These are phyloP conservation scores for Nesometra sesokonis DNA, from an alignment of 35 echinoderm and acorn worm species.

Conservation along the genomic window DNA sequence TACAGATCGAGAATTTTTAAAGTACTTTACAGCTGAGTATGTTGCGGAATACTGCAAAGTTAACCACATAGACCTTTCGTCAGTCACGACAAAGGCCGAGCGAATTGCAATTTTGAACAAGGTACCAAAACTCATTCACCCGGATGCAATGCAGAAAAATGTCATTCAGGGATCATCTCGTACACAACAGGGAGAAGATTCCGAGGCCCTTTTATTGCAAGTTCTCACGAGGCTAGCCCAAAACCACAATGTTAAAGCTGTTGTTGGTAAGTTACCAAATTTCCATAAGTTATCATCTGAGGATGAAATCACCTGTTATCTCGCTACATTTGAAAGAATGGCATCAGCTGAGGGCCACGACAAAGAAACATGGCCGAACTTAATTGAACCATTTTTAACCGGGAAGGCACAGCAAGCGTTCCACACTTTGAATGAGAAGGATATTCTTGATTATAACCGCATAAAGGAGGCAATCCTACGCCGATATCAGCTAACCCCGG, in stretches of 20 bases:
- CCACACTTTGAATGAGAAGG: constrained; percentile 3
- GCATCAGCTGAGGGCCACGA: no score
- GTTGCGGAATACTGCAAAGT: constrained; percentile 2
- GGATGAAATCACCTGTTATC: constrained; percentile 12
- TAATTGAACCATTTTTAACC: constrained; percentile 13
- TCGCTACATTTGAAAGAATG: constrained; percentile 11
- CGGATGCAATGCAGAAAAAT: background rate
- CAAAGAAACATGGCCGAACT: background rate
- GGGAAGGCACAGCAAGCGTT: constrained; percentile 25
- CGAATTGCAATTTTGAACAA: background rate
- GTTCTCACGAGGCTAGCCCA: background rate
- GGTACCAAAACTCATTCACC: background rate
- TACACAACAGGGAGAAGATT: background rate
- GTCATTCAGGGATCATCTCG: background rate
- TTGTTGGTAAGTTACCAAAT: background rate
- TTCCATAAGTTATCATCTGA: background rate
- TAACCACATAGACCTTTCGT: constrained; percentile 14
- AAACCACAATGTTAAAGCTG: background rate
- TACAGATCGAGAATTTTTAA: constrained; percentile 5
- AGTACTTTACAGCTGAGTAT: background rate
- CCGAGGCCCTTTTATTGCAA: constrained; percentile 1
- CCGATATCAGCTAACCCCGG: constrained; percentile 6
- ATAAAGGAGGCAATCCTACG: constrained; percentile 11
- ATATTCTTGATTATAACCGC: constrained; percentile 3
- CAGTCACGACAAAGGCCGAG: constrained; percentile 3